These are phyloP conservation scores for Xerus inauris DNA, from an alignment of 2,113 vertebrate genomes.

Conservation along the genomic window DNA sequence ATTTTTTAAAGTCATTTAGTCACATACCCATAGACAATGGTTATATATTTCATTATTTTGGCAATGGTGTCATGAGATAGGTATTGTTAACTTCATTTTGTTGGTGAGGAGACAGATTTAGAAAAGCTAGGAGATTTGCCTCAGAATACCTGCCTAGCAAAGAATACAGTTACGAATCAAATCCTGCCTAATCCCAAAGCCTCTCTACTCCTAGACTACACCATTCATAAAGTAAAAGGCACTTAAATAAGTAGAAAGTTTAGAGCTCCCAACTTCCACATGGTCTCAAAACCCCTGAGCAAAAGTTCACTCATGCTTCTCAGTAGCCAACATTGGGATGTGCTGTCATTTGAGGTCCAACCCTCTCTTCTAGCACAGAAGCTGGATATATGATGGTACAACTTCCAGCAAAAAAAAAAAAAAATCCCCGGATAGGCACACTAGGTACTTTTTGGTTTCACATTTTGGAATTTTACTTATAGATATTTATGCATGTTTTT, in stretches of 20 bases:
- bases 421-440: background rate
- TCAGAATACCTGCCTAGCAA: background rate
- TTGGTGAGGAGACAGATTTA: background rate
- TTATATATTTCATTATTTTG: conserved; percentile 7
- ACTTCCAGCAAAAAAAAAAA: background rate
- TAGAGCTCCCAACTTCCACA: background rate
- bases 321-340: background rate
- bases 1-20: background rate
- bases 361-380: background rate
- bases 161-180: background rate
- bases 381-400: background rate
- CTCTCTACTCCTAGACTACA: background rate
- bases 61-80: background rate
- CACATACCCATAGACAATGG: background rate
- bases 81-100: conserved; percentile 4
- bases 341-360: background rate
- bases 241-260: background rate
- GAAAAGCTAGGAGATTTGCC: background rate
- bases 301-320: background rate
- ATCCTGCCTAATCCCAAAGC: background rate
- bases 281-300: background rate
- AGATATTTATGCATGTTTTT: background rate
- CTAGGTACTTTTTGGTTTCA: background rate
- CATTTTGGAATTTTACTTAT: conserved; percentile 20
- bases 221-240: background rate